These are phyloP conservation scores for Dipodomys ordii DNA, from an alignment of 2,113 vertebrate genomes.

Conservation along the genomic window DNA sequence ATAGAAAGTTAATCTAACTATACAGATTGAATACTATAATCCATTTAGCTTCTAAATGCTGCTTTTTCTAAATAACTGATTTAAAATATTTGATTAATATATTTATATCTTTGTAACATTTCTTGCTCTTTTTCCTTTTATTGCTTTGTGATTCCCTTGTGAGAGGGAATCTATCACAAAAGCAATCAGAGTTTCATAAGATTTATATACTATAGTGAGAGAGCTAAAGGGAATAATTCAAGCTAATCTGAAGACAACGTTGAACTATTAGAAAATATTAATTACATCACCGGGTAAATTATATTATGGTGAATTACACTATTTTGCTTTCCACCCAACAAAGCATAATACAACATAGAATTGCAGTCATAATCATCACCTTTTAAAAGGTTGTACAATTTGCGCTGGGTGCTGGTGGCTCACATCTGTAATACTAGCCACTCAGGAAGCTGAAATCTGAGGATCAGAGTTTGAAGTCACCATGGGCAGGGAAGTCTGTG, in stretches of 20 bases:
- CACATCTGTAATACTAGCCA: no score
- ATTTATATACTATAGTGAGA: constrained; percentile 7
- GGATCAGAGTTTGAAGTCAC: no score
- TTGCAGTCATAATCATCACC: not conserved
- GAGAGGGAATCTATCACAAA: not conserved
- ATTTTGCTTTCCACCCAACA: constrained; percentile 8
- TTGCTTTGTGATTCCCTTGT: not conserved
- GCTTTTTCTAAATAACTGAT: constrained; percentile 45
- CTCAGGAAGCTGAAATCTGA: no score
- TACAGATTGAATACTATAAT: not conserved
- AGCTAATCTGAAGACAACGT: constrained; percentile 22
- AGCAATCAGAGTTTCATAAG: constrained; percentile 12
- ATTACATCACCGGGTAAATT: not conserved
- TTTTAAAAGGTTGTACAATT: not conserved
- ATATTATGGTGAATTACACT: not conserved
- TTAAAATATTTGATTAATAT: constrained; percentile 28
- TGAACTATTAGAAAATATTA: not conserved
- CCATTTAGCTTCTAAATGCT: not conserved
- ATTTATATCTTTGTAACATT: constrained; percentile 14
- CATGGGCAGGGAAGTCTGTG: no score
- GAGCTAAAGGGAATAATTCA: not conserved
- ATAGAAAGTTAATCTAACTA: not conserved
- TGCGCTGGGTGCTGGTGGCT: no score
- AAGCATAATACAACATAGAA: not conserved
- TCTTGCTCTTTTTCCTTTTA: constrained; percentile 8